Evolutionary conservation across 1,140 invertebrate genomes (phyloP).

Genomic region (Drosophila melanica): DNA sequence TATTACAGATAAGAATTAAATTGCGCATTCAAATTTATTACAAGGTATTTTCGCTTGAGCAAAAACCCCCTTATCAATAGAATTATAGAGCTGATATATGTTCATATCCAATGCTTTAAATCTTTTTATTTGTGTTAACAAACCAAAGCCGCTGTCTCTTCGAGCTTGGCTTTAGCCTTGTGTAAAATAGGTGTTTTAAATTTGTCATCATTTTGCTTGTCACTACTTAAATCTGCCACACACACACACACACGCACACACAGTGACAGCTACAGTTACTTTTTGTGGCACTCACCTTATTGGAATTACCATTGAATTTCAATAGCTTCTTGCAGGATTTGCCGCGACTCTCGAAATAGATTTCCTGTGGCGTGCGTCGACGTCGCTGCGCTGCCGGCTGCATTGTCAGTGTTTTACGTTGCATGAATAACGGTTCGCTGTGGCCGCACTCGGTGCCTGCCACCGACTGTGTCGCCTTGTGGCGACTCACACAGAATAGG

Average conservation of each 20-base stretch:
- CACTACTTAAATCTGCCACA: not conserved
- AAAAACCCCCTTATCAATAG: not conserved
- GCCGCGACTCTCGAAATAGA: slow-evolving; percentile 89
- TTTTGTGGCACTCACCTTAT: slow-evolving; percentile 86
- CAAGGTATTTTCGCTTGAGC: not conserved
- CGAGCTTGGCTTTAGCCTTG: not conserved
- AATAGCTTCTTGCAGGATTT: slow-evolving; percentile 90
- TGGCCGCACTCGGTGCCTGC: slow-evolving; percentile 64
- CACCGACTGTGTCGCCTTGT: slow-evolving; percentile 69
- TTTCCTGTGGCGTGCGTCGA: slow-evolving; percentile 87
- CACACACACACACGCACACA: slow-evolving; percentile 22
- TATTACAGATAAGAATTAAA: not conserved
- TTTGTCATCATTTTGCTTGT: slow-evolving; percentile 19
- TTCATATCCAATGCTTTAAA: not conserved
- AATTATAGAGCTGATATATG: not conserved
- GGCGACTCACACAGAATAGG: slow-evolving; percentile 66
- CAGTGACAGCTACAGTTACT: not conserved
- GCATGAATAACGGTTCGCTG: slow-evolving; percentile 50
- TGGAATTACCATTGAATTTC: slow-evolving; percentile 89
- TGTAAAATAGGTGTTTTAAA: slow-evolving; percentile 14
- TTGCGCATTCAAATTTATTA: not conserved
- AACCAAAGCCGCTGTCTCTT: not conserved
- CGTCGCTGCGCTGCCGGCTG: slow-evolving; percentile 60
- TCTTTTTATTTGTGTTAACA: not conserved
- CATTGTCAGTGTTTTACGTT: slow-evolving; percentile 53